Evolutionary conservation across 2,888 invertebrate genomes (phyloP).

Genomic region (Cyaniris semiargus): DNA sequence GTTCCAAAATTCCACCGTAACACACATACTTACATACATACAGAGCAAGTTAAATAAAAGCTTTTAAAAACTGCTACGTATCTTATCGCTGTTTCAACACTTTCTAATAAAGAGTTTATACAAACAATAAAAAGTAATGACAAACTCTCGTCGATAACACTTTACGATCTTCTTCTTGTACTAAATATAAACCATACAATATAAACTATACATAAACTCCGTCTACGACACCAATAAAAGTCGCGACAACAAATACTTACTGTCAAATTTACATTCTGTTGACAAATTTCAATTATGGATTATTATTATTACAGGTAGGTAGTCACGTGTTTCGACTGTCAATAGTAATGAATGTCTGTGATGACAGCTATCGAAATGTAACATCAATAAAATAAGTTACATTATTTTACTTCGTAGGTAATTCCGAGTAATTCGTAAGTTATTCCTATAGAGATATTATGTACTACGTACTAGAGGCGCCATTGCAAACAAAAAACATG

Average conservation of each 20-base stretch:
- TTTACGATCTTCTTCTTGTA: slow-evolving; percentile 13
- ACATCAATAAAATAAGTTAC: neutral
- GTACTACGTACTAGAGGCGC: too few relatives aligned
- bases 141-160: slow-evolving; percentile 11
- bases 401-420: neutral
- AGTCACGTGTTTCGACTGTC: neutral
- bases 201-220: neutral
- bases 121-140: slow-evolving; percentile 13
- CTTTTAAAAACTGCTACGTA: neutral
- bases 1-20: too few relatives aligned
- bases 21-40: too few relatives aligned
- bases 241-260: slow-evolving; percentile 16
- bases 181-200: neutral
- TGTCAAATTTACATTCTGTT: slow-evolving; percentile 24
- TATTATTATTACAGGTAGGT: neutral
- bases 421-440: too few relatives aligned
- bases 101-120: slow-evolving; percentile 23
- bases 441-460: too few relatives aligned
- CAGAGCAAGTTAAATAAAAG: too few relatives aligned
- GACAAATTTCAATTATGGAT: slow-evolving; percentile 25
- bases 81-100: slow-evolving; percentile 6
- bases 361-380: neutral
- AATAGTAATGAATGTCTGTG: neutral
- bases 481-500: too few relatives aligned
- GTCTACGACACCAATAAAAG: slow-evolving; percentile 19